Evolutionary conservation across 2,113 vertebrate species (phyloP), one percentile per base, ranked within the genome.

Genomic region (Dermatemys mawii): DNA sequence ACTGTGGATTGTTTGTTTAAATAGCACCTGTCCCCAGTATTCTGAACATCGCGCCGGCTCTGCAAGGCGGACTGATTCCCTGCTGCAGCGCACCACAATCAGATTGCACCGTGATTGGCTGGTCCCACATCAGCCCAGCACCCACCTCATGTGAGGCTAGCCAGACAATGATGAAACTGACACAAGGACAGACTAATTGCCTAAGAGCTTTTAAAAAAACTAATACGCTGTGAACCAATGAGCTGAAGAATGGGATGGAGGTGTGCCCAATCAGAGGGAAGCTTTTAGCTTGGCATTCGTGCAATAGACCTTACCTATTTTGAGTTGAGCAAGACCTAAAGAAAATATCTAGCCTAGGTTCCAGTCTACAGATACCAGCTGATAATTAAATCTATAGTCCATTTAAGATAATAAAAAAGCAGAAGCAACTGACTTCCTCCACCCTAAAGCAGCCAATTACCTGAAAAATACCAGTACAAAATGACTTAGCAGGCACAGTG

Each of bases 121-220:
- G 98, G 98, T 88, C 94, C 96, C 98, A 99, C 98, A 99, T 99
- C 99, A 98, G 98, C 98, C 98, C 98, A 99, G 98, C 10, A 54
- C 95, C 95, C 90, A 41, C 89, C 92, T 94, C 82, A 83, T 96
- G 48, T 3, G 1, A 32, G 84, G 81, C 81, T 2, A 46, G 9
- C 60, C 29, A 11, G 51, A 21, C 78, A 6, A n/a, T 11, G 17
- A n/a, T 53, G 95, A 94, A 94, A 96, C 97, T 90, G 73, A 78
- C 88, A 60, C 53, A 3, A 0, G 0, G 1, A 4, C 0, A 1
- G 51, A 4, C 87, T 94, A 96, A 86, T 92, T 12, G 80, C 44
- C 26, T 6, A 44, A 5, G 3, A 50, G 83, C 1, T 89, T 75
- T 83, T 46, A 54, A 81, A 76, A 94, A 86, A 75, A n/a, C 3